Evolutionary conservation across 2,888 invertebrate genomes (phyloP).

Genomic region (Andricus curvator): DNA sequence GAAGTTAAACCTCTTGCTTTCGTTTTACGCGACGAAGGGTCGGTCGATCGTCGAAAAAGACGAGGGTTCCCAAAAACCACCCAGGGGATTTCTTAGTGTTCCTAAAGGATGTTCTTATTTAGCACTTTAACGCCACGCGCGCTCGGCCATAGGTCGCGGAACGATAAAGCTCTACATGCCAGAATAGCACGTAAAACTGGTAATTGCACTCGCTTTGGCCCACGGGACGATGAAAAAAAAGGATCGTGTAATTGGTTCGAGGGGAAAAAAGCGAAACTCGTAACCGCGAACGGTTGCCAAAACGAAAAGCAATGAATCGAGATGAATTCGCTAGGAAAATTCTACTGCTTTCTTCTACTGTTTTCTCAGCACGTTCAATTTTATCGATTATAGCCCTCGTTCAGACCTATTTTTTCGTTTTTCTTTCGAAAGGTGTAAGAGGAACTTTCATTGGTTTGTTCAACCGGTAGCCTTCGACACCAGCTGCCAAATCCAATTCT

Average conservation of each 20-base stretch:
- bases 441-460: slow-evolving; percentile 50
- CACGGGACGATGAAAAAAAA: slow-evolving; percentile 51
- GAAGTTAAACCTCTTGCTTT: slow-evolving; percentile 60
- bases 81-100: slow-evolving; percentile 67
- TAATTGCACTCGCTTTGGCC: slow-evolving; percentile 49
- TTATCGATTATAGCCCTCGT: slow-evolving; percentile 42
- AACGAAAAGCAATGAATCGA: slow-evolving; percentile 24
- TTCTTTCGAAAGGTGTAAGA: background rate
- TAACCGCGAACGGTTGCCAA: slow-evolving; percentile 17
- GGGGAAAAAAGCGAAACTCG: slow-evolving; percentile 1
- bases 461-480: slow-evolving; percentile 47
- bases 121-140: slow-evolving; percentile 67
- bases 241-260: slow-evolving; percentile 49
- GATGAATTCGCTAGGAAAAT: background rate
- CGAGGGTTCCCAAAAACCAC: slow-evolving; percentile 50
- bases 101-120: slow-evolving; percentile 70
- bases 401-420: slow-evolving; percentile 27
- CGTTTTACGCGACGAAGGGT: slow-evolving; percentile 60
- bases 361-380: slow-evolving; percentile 47
- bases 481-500: slow-evolving; percentile 61
- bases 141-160: slow-evolving; percentile 68
- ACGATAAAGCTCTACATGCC: slow-evolving; percentile 67
- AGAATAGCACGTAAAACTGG: slow-evolving; percentile 67
- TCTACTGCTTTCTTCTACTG: slow-evolving; percentile 9
- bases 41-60: slow-evolving; percentile 46